Evolutionary conservation across 2,888 invertebrate genomes (phyloP), one percentile per base, ranked within the genome.

Genomic region (Acrobasis consociella): DNA sequence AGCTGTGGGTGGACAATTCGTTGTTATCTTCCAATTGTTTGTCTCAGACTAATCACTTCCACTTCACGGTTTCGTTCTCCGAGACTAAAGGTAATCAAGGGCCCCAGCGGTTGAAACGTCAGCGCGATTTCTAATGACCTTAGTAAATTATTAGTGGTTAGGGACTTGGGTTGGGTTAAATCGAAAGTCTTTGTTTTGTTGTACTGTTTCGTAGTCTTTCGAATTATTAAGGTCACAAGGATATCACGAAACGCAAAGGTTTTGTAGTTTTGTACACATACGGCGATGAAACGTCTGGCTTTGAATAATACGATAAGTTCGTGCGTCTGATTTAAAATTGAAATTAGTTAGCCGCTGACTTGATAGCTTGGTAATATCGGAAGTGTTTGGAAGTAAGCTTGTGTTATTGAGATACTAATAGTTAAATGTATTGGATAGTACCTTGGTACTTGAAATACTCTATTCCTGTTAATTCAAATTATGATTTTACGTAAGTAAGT

Each of bases 321-420:
- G 69, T 64, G 66, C 67, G 69, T 67, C 67, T 67, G 62, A 80
- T 80, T 81, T 78, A 69, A 75, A 82, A 76, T 82, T 78, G 67
- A 76, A 81, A 81, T 81, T 70, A 74, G 64, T 68, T 70, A 69
- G 67, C 68, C 69, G 82, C 78, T 31, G 31, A 31, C 5, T 76
- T 77, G 78, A 78, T 75, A 72, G 74, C 72, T 67, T 78, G 71
- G 65, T 72, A 75, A 74, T 73, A 68, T 68, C 76, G 78, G 75
- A 77, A 78, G 71, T 72, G 71, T 68, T 68, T 76, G 78, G 75
- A 77, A 78, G 71, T 72, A 71, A 66, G 64, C 15, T 55, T 62
- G 58, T 60, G 15, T 49, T 60, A 61, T 58, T 55, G 38, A 39
- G 9, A 10, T 37, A 31, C 9, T 11, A 17, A 13, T 11, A 31